Evolutionary conservation across 2,113 vertebrate species (phyloP), one percentile per base, ranked within the genome.

Genomic region (Anser brachyrhynchus): DNA sequence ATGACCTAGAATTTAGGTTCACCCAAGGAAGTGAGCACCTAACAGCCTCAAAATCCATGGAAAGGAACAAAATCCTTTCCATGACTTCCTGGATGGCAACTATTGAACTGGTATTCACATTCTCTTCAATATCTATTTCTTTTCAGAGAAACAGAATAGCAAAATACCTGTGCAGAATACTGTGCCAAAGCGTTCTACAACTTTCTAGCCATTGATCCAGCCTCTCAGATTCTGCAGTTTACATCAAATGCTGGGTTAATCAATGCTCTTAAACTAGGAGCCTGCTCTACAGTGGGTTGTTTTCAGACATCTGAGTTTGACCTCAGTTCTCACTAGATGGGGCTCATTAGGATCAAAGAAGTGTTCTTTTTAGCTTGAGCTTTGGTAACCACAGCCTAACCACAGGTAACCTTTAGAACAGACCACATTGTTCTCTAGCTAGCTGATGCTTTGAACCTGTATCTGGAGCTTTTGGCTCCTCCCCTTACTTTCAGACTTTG

Each of bases 341-440:
- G 33, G 22, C 43, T 93, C 39, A 58, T 93, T 87, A 87, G 54
- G 85, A 94, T 94, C 92, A 93, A 94, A 92, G 88, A 70, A 39
- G 54, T 73, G 22, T 22, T 79, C 49, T 85, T 87, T 91, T 7
- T 74, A 65, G 44, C 54, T 46, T 76, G 54, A 44, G 71, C 58
- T 93, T 64, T 75, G 39, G 43, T 88, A 90, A 84, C 81, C 77
- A 78, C 69, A 91, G 54, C 31, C 41, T 81, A 92, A 90, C 87
- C 81, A 93, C 70, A 82, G 82, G 78, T 93, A 95, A 90, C 67
- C 29, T 95, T 52, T 79, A 62, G 57, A 85, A 75, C 49, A 93
- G 74, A 35, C 78, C 78, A 85, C 54, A 23, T 82, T 91, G 82
- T 85, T 94, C 49, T 43, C 16, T 39, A 79, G n/a, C 62, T 87